Evolutionary conservation across 2,113 vertebrate species (phyloP).

Genomic region (Hystrix brachyura): DNA sequence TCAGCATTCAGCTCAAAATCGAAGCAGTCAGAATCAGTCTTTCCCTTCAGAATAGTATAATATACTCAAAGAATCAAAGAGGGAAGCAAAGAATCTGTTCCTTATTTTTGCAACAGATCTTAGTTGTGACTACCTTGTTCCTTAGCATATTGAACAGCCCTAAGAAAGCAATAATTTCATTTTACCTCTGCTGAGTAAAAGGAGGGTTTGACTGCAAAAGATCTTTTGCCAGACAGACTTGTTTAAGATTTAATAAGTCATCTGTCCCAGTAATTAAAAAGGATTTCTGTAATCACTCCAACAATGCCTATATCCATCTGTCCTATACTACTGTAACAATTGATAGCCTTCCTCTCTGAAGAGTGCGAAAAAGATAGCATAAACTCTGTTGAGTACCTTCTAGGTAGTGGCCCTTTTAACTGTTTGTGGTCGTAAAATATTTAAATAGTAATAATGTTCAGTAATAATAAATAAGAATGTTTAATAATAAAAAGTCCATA

Average conservation of each 20-base stretch:
- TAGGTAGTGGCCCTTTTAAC: not conserved
- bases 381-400: not conserved
- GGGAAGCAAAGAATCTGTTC: not conserved
- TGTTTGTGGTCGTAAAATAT: not conserved
- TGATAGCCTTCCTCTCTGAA: not conserved
- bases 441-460: not conserved
- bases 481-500: not conserved
- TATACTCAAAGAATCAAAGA: not conserved
- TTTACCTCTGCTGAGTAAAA: slow-evolving; percentile 54
- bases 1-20: not conserved
- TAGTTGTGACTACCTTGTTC: not conserved
- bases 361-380: not conserved
- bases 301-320: slow-evolving; percentile 32
- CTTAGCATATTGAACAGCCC: not conserved
- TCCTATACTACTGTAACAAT: not conserved
- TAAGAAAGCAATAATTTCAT: slow-evolving; percentile 46
- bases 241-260: slow-evolving; percentile 51
- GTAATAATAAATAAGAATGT: not conserved
- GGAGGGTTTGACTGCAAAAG: not conserved
- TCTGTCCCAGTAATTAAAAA: slow-evolving; percentile 31
- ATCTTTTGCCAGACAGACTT: slow-evolving; percentile 34
- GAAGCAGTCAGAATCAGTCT: not conserved
- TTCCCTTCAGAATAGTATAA: not conserved
- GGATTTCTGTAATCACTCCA: slow-evolving; percentile 46
- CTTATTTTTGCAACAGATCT: not conserved